Percentiles rank a stretch among this genome's conserved stretches.
These are phyloP conservation scores for Iguana delicatissima DNA, from an alignment of 2,797 vertebrate genomes.

Conservation along the genomic window DNA sequence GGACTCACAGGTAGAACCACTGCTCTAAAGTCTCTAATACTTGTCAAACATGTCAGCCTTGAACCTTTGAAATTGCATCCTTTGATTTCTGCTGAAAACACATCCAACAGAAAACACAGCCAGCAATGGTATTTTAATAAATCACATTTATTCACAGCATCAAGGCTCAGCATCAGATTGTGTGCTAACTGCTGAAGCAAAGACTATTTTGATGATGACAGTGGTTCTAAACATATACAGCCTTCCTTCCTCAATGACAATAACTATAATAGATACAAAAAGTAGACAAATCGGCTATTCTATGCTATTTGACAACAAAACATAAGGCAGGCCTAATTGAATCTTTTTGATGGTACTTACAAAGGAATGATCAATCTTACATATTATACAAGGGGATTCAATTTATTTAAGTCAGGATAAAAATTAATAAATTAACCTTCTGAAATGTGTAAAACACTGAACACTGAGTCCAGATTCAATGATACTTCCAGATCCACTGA, in stretches of 20 bases:
- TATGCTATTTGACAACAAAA: background rate
- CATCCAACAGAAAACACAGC: background rate
- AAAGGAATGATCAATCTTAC: background rate
- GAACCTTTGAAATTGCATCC: background rate
- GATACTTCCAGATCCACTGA: background rate
- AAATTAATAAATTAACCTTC: background rate
- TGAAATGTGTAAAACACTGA: background rate
- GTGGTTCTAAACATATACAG: background rate
- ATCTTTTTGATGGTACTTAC: background rate
- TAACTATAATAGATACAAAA: background rate
- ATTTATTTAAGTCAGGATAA: background rate
- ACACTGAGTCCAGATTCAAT: background rate
- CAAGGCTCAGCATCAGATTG: background rate
- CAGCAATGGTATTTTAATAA: background rate
- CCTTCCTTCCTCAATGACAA: background rate
- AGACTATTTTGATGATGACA: background rate
- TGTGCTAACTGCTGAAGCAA: background rate
- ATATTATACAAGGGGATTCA: background rate
- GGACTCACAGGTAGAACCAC: too few relatives aligned
- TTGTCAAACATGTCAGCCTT: background rate
- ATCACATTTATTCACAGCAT: background rate
- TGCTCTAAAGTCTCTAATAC: background rate
- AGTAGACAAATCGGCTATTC: background rate
- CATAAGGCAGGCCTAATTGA: background rate
- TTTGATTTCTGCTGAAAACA: background rate